These are phyloP conservation scores for Atopsyche davidsoni DNA, from an alignment of 1,140 invertebrate species.

Conservation along the genomic window DNA sequence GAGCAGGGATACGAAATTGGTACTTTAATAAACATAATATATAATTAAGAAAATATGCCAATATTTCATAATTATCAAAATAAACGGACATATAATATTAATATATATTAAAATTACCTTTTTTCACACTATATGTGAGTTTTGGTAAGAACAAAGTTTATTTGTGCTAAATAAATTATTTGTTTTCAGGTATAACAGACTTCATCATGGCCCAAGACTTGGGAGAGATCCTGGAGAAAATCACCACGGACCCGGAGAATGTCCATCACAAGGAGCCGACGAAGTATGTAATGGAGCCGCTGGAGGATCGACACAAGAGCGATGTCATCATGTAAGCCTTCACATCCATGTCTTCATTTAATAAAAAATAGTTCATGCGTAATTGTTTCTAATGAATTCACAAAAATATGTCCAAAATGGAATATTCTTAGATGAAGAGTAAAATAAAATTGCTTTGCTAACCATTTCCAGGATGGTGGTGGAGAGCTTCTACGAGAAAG, in stretches of 20 bases:
- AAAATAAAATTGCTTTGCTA: background rate
- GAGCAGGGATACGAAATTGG: constrained; percentile 72
- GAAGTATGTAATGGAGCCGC: constrained; percentile 49
- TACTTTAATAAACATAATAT: too few species aligned
- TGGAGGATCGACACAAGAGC: constrained; percentile 57
- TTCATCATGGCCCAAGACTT: constrained; percentile 69
- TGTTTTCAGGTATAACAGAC: constrained; percentile 60
- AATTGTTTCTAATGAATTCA: constrained; percentile 3
- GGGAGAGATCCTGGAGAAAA: constrained; percentile 57
- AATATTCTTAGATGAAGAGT: background rate
- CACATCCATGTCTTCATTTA: constrained; percentile 4
- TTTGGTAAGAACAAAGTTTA: too few species aligned
- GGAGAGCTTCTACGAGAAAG: constrained; percentile 76
- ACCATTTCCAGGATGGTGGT: constrained; percentile 63
- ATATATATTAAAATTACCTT: too few species aligned
- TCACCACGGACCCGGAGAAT: constrained; percentile 40
- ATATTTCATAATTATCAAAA: too few species aligned
- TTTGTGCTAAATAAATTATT: too few species aligned
- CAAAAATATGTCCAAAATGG: background rate
- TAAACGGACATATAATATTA: too few species aligned
- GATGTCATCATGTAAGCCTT: constrained; percentile 50
- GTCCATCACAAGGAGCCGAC: constrained; percentile 32
- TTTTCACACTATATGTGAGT: too few species aligned
- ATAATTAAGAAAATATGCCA: too few species aligned
- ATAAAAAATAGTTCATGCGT: too few species aligned